These are phyloP conservation scores for Uropsilus gracilis DNA, from an alignment of 2,113 vertebrate species.

Conservation along the genomic window DNA sequence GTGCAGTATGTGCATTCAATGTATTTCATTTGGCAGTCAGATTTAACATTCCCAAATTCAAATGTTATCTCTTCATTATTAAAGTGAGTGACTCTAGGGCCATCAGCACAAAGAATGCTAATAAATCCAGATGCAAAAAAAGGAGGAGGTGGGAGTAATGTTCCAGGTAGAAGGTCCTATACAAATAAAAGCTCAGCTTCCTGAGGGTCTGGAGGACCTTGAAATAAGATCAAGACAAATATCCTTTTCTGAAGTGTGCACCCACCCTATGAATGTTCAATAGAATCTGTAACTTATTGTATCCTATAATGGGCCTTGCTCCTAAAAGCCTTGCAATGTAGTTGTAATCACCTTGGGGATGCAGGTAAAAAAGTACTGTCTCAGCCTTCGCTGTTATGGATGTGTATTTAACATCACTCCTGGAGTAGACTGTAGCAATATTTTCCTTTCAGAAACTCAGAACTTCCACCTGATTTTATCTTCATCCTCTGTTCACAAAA, in stretches of 20 bases:
- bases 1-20: too few relatives aligned
- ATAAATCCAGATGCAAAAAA: not conserved
- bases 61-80: not conserved
- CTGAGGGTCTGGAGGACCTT: not conserved
- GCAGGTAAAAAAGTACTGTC: not conserved
- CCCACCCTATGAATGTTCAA: not conserved
- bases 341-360: not conserved
- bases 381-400: not conserved
- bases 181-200: not conserved
- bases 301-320: not conserved
- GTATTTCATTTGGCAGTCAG: not conserved
- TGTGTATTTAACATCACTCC: not conserved
- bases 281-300: not conserved
- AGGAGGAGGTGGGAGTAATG: not conserved
- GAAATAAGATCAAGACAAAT: not conserved
- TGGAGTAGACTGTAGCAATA: not conserved
- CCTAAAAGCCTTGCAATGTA: not conserved
- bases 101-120: not conserved
- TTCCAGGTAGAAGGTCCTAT: not conserved
- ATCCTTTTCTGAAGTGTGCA: not conserved
- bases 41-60: not conserved
- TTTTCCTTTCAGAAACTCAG: not conserved
- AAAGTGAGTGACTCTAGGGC: not conserved
- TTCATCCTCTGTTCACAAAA: not conserved
- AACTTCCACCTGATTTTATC: conserved; percentile 17